These are phyloP conservation scores for Chrysemys picta DNA, from an alignment of 2,113 vertebrate genomes.

Conservation along the genomic window DNA sequence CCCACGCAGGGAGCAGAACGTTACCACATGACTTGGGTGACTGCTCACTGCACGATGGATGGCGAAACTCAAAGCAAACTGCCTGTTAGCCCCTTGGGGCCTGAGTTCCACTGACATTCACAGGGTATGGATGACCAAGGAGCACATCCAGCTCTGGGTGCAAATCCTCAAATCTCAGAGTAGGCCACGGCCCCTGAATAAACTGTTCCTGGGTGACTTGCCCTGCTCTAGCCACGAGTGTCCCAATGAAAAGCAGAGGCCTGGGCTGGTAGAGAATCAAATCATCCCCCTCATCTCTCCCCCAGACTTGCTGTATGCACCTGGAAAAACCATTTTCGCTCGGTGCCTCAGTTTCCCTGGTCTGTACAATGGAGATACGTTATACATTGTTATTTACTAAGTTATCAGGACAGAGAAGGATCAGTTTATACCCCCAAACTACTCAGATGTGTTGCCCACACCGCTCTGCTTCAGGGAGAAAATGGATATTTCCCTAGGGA, in stretches of 20 bases:
- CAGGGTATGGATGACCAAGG: too few species aligned
- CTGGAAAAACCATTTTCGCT: neutral
- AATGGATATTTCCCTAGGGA: neutral
- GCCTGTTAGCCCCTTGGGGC: fast-evolving
- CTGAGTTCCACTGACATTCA: neutral
- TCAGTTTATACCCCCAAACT: neutral
- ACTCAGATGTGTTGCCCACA: neutral
- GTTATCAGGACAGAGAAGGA: neutral
- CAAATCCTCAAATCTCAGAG: neutral
- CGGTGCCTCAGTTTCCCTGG: neutral
- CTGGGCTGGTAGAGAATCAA: too few species aligned
- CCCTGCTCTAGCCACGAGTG: too few species aligned
- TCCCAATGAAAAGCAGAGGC: too few species aligned
- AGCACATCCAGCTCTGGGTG: too few species aligned
- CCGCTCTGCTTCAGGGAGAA: neutral
- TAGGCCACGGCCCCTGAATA: neutral
- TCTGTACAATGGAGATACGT: neutral
- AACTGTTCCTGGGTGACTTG: fast-evolving
- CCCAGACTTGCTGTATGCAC: too few species aligned
- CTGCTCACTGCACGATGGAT: fast-evolving
- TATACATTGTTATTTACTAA: neutral
- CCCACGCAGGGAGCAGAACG: neutral
- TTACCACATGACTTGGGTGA: fast-evolving
- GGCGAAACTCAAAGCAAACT: neutral
- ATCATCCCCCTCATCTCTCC: neutral